phyloP scores from a whole-genome alignment of 2,797 vertebrate genomes.

The Scarus forsteni region DNA sequence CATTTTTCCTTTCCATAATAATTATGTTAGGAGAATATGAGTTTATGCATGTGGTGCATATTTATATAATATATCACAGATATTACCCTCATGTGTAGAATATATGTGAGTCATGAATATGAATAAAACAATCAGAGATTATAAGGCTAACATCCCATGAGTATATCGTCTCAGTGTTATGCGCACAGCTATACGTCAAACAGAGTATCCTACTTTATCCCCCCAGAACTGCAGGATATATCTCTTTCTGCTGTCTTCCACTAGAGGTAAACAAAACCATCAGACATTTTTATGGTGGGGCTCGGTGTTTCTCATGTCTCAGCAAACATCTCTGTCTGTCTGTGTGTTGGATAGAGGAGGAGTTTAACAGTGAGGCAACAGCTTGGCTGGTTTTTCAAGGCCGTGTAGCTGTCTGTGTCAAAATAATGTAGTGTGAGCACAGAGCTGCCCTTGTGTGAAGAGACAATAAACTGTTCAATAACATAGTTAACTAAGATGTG shows the following conservation, averaged over 20 bases:
- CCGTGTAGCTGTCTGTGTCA: conserved; percentile 18
- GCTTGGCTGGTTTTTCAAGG: conserved; percentile 14
- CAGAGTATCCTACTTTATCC: neutral
- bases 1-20: too few species aligned
- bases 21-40: too few species aligned
- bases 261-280: conserved; percentile 29
- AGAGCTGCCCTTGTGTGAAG: neutral
- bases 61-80: too few species aligned
- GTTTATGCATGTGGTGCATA: too few species aligned
- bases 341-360: conserved; percentile 27
- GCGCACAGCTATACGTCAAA: conserved; percentile 7
- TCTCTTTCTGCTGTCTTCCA: neutral
- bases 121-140: conserved; percentile 10
- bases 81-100: neutral
- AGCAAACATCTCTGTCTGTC: conserved; percentile 25
- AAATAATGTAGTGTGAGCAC: conserved; percentile 4
- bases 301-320: conserved; percentile 22
- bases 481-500: too few species aligned
- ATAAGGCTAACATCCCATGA: neutral
- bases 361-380: conserved; percentile 10
- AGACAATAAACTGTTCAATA: too few species aligned
- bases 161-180: neutral
- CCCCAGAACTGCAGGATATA: conserved; percentile 4
- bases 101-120: neutral
- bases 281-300: conserved; percentile 42